Evolutionary conservation across 37 sponge, comb jelly and placozoan species (phyloP).

Genomic region (Tethya wilhelma): DNA sequence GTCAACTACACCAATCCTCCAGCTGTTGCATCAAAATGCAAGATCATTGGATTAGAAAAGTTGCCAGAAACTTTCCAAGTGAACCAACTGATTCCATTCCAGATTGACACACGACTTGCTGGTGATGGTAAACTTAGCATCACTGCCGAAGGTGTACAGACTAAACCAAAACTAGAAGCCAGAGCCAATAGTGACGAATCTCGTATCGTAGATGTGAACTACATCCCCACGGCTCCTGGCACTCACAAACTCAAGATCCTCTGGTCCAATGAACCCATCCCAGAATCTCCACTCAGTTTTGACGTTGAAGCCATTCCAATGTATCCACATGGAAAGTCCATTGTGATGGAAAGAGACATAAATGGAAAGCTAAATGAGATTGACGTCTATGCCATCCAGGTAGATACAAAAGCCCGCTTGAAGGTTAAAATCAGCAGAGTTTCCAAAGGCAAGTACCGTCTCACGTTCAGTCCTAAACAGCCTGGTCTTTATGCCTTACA

Average conservation of each 20-base stretch:
- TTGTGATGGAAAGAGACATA: constrained; percentile 19
- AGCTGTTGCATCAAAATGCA: constrained; percentile 43
- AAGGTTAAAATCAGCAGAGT: constrained; percentile 61
- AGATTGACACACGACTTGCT: constrained; percentile 64
- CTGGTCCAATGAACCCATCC: constrained; percentile 61
- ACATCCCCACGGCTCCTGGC: constrained; percentile 60
- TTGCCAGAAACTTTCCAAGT: constrained; percentile 21
- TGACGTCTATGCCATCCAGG: constrained; percentile 34
- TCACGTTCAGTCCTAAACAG: constrained; percentile 40
- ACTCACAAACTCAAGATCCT: constrained; percentile 48
- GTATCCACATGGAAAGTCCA: constrained; percentile 25
- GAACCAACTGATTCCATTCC: constrained; percentile 25
- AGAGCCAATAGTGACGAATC: not conserved
- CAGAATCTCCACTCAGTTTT: constrained; percentile 64
- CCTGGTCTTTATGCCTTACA: constrained; percentile 55
- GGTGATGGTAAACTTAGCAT: constrained; percentile 57
- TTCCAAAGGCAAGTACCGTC: constrained; percentile 10
- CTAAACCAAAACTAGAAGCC: constrained; percentile 12
- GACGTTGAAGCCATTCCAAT: constrained; percentile 13
- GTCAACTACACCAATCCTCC: constrained; percentile 29
- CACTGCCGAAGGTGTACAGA: constrained; percentile 9
- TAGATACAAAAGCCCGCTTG: constrained; percentile 22
- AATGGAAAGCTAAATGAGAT: constrained; percentile 51
- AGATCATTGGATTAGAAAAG: constrained; percentile 39
- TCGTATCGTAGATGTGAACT: constrained; percentile 48